These are phyloP conservation scores for Psittacus erithacus DNA, from an alignment of 2,113 vertebrate genomes.

Conservation along the genomic window DNA sequence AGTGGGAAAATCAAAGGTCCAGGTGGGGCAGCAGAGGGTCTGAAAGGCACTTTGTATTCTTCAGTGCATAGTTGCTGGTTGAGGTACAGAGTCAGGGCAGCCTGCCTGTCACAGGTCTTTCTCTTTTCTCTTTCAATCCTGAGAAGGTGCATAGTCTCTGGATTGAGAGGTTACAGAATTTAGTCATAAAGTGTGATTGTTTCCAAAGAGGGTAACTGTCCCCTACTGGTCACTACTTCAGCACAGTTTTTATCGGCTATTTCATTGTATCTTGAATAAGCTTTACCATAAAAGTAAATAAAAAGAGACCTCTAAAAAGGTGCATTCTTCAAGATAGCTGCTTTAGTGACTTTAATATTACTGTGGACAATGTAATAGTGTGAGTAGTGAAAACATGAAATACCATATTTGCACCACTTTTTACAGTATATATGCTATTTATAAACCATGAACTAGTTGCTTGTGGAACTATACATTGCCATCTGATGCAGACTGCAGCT, in stretches of 20 bases:
- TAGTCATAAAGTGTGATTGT: slow-evolving; percentile 29
- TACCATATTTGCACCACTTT: not conserved
- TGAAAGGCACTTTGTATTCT: not conserved
- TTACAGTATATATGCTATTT: not conserved
- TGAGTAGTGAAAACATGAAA: slow-evolving; percentile 18
- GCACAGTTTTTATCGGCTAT: slow-evolving; percentile 19
- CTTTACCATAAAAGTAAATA: slow-evolving; percentile 12
- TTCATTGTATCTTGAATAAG: slow-evolving; percentile 32
- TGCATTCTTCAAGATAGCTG: not conserved
- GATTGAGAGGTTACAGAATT: slow-evolving; percentile 46
- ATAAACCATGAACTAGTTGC: not conserved
- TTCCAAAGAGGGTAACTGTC: slow-evolving; percentile 28
- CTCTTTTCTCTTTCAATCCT: not conserved
- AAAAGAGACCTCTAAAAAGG: slow-evolving; percentile 27
- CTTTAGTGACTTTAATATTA: slow-evolving; percentile 32
- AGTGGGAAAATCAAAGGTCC: not conserved
- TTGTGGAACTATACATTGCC: not conserved
- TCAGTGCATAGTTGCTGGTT: not conserved
- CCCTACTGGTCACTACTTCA: slow-evolving; percentile 28
- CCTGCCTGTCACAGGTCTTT: not conserved
- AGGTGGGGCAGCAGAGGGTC: not conserved
- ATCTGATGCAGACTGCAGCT: not conserved
- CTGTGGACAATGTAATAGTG: not conserved
- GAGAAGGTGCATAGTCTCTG: not conserved
- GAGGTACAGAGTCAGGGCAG: not conserved